phyloP scores from a whole-genome alignment of 2,888 invertebrate genomes.

The Aspidiotus destructor region DNA sequence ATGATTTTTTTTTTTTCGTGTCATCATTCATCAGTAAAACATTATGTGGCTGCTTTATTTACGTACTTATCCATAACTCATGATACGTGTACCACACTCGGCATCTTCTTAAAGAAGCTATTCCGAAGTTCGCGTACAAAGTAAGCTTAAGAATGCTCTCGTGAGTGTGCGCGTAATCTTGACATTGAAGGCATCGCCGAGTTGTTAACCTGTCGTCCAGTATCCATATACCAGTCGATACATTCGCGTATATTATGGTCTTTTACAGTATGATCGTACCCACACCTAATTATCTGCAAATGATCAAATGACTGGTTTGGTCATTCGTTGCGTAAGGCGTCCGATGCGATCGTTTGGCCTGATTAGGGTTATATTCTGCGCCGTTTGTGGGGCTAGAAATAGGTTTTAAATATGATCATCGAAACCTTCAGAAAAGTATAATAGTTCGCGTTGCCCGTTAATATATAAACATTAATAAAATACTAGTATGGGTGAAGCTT shows the following conservation, averaged over 20 bases:
- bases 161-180: constrained; percentile 6
- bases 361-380: constrained; percentile 14
- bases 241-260: no score
- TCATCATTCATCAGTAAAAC: no score
- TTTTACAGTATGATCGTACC: neutral
- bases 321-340: constrained; percentile 14
- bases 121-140: no score
- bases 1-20: no score
- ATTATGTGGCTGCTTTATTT: no score
- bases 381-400: constrained; percentile 12
- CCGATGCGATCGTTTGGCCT: constrained; percentile 14
- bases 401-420: constrained; percentile 25
- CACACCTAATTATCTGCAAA: constrained; percentile 18
- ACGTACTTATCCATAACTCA: no score
- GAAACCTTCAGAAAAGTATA: constrained; percentile 25
- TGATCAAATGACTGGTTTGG: constrained; percentile 25
- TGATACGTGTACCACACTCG: no score
- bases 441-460: constrained; percentile 24
- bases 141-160: no score
- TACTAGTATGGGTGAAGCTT: constrained; percentile 31
- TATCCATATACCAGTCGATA: no score
- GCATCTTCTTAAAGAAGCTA: no score
- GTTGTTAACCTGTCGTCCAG: no score
- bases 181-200: constrained; percentile 14
- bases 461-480: constrained; percentile 28